Percentiles rank a stretch among this genome's conserved stretches.
These are phyloP conservation scores for Melinaea menophilus DNA, from an alignment of 2,888 invertebrate species.

Conservation along the genomic window DNA sequence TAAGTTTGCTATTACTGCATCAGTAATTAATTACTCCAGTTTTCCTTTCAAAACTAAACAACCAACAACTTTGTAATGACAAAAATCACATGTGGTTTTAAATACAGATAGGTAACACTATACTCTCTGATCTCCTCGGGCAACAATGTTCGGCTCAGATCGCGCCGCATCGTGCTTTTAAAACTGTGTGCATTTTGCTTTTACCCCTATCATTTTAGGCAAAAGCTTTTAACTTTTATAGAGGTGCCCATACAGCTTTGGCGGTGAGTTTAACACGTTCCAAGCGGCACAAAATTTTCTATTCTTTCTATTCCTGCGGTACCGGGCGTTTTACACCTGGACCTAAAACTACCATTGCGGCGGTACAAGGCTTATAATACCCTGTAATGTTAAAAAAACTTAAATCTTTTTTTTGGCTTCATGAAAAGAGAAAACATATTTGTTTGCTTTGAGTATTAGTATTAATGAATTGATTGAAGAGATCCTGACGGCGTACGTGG, in stretches of 20 bases:
- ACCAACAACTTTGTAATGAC: not conserved
- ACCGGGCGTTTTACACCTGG: no score
- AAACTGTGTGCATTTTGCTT: slow-evolving; percentile 44
- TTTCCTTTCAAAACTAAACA: not conserved
- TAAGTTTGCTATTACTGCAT: no score
- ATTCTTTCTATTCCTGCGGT: no score
- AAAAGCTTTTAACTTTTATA: slow-evolving; percentile 74
- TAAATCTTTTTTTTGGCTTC: no score
- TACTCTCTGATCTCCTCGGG: not conserved
- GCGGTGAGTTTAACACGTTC: slow-evolving; percentile 38
- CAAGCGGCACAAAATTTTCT: no score
- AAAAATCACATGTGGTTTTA: not conserved
- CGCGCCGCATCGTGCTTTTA: slow-evolving; percentile 52
- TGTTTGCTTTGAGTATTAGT: no score
- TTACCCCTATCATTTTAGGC: slow-evolving; percentile 44
- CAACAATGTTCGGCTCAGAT: slow-evolving; percentile 4
- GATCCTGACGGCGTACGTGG: no score
- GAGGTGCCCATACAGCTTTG: slow-evolving; percentile 58
- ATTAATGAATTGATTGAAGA: no score
- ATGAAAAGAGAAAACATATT: no score
- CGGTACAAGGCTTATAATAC: no score
- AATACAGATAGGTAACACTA: not conserved
- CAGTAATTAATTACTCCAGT: not conserved
- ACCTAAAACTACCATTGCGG: no score
- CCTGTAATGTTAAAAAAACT: no score